Percentiles rank a stretch among this genome's conserved stretches.
Conservation (phyloP, 2,113 vertebrate genomes). For the Equus przewalskii region DNA sequence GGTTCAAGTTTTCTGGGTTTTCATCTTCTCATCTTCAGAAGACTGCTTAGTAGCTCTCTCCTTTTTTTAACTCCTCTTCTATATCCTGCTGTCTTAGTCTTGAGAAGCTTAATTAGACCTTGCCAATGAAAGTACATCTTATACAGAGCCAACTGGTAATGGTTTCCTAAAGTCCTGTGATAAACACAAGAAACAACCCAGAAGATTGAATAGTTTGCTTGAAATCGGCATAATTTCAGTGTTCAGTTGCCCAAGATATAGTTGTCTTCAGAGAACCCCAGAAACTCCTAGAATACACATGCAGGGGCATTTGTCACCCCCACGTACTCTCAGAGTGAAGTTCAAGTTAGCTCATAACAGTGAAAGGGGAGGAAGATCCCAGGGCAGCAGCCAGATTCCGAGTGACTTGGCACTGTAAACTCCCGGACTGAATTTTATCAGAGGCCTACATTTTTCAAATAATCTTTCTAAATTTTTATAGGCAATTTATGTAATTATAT, state of each 20-base stretch:
- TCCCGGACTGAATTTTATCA: slow-evolving; percentile 48
- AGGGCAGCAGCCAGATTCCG: slow-evolving; percentile 44
- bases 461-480: slow-evolving; percentile 24
- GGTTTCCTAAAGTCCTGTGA: not conserved
- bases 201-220: not conserved
- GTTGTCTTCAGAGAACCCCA: not conserved
- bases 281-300: not conserved
- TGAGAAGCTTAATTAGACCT: not conserved
- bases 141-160: not conserved
- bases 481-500: slow-evolving; percentile 49
- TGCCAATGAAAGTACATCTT: not conserved
- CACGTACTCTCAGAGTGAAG: slow-evolving; percentile 10
- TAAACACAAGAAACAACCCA: slow-evolving; percentile 25
- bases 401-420: not conserved
- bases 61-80: not conserved
- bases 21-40: not conserved
- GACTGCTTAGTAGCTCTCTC: not conserved
- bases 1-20: slow-evolving; percentile 13
- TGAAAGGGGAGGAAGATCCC: not conserved
- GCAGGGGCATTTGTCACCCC: not conserved
- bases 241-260: not conserved
- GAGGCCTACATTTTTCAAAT: slow-evolving; percentile 16
- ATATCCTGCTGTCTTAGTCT: not conserved
- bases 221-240: slow-evolving; percentile 21
- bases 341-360: slow-evolving; percentile 16